These are phyloP conservation scores for Protobothrops mucrosquamatus DNA, from an alignment of 2,113 vertebrate species.

Conservation along the genomic window DNA sequence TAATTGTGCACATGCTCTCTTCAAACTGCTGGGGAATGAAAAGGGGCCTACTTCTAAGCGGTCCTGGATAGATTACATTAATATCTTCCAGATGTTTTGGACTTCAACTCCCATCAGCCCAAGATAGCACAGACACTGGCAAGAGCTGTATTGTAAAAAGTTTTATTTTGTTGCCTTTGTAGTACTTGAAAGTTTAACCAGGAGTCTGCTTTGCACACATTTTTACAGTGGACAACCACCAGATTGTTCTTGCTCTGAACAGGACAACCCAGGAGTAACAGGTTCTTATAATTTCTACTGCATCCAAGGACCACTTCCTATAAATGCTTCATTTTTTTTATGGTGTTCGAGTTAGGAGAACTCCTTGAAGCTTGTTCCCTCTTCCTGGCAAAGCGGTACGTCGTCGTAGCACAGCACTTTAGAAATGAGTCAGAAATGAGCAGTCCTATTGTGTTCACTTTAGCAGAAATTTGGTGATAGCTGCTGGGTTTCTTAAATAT, in stretches of 20 bases:
- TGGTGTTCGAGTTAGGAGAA: neutral
- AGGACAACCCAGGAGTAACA: neutral
- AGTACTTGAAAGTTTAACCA: neutral
- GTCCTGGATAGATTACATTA: neutral
- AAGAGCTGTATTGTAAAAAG: neutral
- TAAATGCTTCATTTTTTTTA: neutral
- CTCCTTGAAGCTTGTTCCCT: neutral
- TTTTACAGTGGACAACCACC: neutral
- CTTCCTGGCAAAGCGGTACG: neutral
- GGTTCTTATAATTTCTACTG: neutral
- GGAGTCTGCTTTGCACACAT: neutral
- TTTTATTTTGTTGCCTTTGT: neutral
- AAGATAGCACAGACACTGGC: neutral
- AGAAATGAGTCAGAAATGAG: neutral
- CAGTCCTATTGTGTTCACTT: neutral
- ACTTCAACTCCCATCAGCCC: neutral
- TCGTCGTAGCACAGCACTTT: neutral
- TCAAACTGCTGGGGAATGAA: neutral
- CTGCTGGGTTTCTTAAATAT: neutral
- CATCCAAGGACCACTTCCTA: too few relatives aligned
- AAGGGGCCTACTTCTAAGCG: neutral
- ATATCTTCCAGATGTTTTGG: neutral
- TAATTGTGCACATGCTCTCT: neutral
- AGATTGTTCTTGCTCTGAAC: neutral
- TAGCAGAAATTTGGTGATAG: too few relatives aligned